Evolutionary conservation across 2,888 invertebrate genomes (phyloP).

Genomic region (Diabrotica balteata): DNA sequence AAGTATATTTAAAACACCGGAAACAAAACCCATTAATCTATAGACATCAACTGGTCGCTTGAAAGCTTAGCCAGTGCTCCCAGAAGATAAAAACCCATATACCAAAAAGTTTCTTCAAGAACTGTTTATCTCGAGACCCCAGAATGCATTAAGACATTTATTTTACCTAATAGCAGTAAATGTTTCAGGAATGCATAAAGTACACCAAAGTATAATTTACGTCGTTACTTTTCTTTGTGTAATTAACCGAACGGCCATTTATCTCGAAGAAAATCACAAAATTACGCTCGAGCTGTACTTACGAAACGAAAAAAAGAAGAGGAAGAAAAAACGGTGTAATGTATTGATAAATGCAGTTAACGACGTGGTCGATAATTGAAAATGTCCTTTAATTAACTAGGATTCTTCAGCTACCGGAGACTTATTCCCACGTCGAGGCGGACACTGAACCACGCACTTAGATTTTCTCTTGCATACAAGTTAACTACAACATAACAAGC

Average conservation of each 20-base stretch:
- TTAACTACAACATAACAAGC: neutral
- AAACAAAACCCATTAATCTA: constrained; percentile 11
- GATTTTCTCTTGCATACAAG: constrained; percentile 1
- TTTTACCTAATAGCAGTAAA: constrained; percentile 24
- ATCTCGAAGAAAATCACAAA: constrained; percentile 40
- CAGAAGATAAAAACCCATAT: constrained; percentile 14
- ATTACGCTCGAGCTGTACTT: constrained; percentile 36
- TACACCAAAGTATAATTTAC: constrained; percentile 34
- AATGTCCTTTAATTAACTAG: constrained; percentile 53
- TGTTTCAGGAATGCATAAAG: constrained; percentile 27
- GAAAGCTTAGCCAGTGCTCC: constrained; percentile 2
- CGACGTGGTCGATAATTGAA: constrained; percentile 51
- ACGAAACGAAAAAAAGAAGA: constrained; percentile 30
- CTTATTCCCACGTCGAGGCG: constrained; percentile 39
- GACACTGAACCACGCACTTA: constrained; percentile 34
- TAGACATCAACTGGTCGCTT: neutral
- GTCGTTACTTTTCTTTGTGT: constrained; percentile 35
- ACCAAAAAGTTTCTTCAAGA: constrained; percentile 23
- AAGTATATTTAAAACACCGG: constrained; percentile 7
- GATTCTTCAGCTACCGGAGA: constrained; percentile 50
- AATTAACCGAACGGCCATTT: constrained; percentile 39
- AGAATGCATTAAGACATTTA: constrained; percentile 30
- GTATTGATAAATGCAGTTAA: constrained; percentile 50
- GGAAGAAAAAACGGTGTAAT: constrained; percentile 44
- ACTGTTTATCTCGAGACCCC: constrained; percentile 26